phyloP scores from a whole-genome alignment of 2,888 invertebrate species.

The Eucriotettix oculatus region DNA sequence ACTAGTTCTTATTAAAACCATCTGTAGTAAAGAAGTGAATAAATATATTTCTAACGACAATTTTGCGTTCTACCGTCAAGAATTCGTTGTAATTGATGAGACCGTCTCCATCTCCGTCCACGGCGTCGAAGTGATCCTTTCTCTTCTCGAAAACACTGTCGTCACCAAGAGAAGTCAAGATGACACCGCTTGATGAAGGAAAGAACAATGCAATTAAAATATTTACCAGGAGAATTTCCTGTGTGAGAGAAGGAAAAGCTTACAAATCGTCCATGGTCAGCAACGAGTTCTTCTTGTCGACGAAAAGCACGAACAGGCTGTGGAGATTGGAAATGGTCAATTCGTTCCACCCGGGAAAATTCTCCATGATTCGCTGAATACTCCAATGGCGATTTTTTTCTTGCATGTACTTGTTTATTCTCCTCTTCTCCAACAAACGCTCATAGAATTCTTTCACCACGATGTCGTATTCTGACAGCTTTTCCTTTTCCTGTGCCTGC shows the following conservation, averaged over 20 bases:
- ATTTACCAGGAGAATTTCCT: background rate
- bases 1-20: too few species aligned
- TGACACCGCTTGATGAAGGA: constrained; percentile 19
- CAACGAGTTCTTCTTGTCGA: constrained; percentile 39
- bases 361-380: constrained; percentile 32
- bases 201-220: background rate
- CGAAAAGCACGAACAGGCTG: constrained; percentile 36
- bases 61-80: constrained; percentile 24
- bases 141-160: constrained; percentile 31
- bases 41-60: too few species aligned
- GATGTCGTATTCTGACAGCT: constrained; percentile 13
- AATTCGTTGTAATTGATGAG: constrained; percentile 41
- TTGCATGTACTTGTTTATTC: constrained; percentile 34
- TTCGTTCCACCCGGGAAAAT: constrained; percentile 40
- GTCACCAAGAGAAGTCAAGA: constrained; percentile 37
- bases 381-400: constrained; percentile 37
- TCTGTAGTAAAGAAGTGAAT: too few species aligned
- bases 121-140: constrained; percentile 31
- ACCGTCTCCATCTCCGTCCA: constrained; percentile 35
- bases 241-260: constrained; percentile 14
- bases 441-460: constrained; percentile 35
- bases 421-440: constrained; percentile 31
- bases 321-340: constrained; percentile 39
- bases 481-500: constrained; percentile 16
- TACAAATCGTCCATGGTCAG: constrained; percentile 37